Percentiles rank a stretch among this genome's conserved stretches.
Evolutionary conservation across 2,797 vertebrate species (phyloP).

Genomic region (Bryconaethiops microstoma): DNA sequence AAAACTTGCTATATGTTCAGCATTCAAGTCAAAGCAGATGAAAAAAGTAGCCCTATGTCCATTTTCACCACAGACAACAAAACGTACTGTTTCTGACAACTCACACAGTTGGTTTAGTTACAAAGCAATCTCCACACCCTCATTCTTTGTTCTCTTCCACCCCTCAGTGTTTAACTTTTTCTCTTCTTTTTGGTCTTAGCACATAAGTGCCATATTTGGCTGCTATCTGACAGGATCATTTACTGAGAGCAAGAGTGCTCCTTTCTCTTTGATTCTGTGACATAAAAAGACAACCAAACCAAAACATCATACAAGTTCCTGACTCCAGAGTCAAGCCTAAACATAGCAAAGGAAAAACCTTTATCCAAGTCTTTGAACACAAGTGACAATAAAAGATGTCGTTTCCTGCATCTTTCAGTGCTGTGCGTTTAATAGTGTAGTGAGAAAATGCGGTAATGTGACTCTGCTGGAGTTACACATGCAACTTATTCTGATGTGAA

Average conservation of each 20-base stretch:
- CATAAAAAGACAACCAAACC: background rate
- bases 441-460: too few relatives aligned
- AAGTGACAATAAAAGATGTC: background rate
- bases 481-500: too few relatives aligned
- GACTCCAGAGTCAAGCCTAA: background rate
- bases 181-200: background rate
- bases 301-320: background rate
- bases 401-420: background rate
- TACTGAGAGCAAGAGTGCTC: constrained; percentile 21
- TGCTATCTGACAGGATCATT: background rate
- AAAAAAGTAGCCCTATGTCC: background rate
- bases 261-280: background rate
- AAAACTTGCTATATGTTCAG: background rate
- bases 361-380: background rate
- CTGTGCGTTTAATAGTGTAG: background rate
- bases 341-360: background rate
- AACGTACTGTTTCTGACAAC: background rate
- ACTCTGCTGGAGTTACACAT: too few relatives aligned
- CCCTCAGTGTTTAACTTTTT: constrained; percentile 6
- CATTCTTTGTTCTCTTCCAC: background rate
- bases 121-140: background rate
- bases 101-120: background rate
- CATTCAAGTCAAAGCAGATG: background rate
- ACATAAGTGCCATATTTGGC: background rate
- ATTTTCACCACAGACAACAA: background rate